Evolutionary conservation across 2,888 invertebrate genomes (phyloP).

Genomic region (Nymphalis polychloros): DNA sequence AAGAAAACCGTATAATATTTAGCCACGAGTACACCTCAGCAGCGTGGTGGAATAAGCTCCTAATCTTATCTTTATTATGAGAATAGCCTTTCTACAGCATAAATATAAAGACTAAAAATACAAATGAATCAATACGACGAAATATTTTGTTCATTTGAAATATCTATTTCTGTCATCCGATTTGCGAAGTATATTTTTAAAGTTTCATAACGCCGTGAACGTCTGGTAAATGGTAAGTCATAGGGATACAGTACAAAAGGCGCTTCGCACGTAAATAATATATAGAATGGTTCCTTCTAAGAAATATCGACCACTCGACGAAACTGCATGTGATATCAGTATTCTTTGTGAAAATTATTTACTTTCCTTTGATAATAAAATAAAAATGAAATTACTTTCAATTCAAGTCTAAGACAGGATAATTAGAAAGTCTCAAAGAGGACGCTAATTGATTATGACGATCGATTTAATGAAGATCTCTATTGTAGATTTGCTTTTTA

Average conservation of each 20-base stretch:
- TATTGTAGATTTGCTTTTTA: not conserved
- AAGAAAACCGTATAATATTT: too few relatives aligned
- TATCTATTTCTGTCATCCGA: not conserved
- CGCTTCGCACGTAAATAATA: conserved; percentile 34
- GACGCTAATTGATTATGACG: not conserved
- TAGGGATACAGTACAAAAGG: conserved; percentile 32
- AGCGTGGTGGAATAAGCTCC: too few relatives aligned
- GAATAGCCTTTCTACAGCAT: too few relatives aligned
- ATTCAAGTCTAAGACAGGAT: not conserved
- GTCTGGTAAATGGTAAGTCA: conserved; percentile 18
- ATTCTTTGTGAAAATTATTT: not conserved
- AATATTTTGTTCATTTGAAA: not conserved
- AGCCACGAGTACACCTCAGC: too few relatives aligned
- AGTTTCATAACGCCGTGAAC: conserved; percentile 4
- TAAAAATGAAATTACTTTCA: not conserved
- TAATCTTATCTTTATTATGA: too few relatives aligned
- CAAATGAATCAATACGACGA: not conserved
- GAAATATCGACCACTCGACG: conserved; percentile 21
- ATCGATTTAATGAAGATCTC: not conserved
- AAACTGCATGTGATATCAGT: not conserved
- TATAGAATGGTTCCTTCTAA: conserved; percentile 21
- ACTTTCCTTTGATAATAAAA: not conserved
- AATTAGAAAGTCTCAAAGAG: conserved; percentile 1
- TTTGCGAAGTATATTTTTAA: conserved; percentile 3
- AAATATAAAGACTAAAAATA: too few relatives aligned